Evolutionary conservation across 2,888 invertebrate genomes (phyloP).

Genomic region (Rhyacophila evoluta): DNA sequence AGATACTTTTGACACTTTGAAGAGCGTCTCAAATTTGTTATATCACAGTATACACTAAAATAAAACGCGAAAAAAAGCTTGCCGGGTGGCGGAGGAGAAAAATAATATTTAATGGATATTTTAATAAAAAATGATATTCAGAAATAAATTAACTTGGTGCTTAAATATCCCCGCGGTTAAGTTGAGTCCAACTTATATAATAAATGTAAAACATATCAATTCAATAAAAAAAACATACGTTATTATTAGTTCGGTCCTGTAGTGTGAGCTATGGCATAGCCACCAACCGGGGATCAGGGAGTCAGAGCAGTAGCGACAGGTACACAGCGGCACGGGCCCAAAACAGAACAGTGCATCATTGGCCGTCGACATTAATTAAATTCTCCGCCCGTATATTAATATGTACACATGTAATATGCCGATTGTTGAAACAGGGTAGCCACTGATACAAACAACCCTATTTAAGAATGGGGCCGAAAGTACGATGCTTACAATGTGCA

Average conservation of each 20-base stretch:
- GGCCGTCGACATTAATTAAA: constrained; percentile 47
- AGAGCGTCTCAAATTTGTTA: no score
- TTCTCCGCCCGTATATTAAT: constrained; percentile 27
- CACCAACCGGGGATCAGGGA: constrained; percentile 9
- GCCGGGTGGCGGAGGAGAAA: no score
- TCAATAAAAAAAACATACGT: not conserved
- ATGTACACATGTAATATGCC: constrained; percentile 30
- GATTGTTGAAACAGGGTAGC: not conserved
- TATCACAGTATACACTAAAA: no score
- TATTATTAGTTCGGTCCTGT: not conserved
- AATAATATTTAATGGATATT: no score
- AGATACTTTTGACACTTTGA: no score
- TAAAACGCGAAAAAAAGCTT: no score
- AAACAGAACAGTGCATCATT: not conserved
- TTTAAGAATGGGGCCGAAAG: no score
- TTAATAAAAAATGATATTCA: no score
- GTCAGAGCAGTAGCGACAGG: constrained; percentile 39
- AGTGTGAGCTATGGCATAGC: constrained; percentile 1
- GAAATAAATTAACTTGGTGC: no score
- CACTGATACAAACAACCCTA: not conserved
- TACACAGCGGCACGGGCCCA: constrained; percentile 42
- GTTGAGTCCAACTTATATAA: no score
- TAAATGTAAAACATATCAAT: not conserved
- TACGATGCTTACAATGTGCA: no score
- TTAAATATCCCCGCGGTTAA: no score